A percentile compares a stretch with the other conserved stretches of the same genome.
Evolutionary conservation across 1,140 invertebrate genomes (phyloP).

Genomic region (Battus philenor): DNA sequence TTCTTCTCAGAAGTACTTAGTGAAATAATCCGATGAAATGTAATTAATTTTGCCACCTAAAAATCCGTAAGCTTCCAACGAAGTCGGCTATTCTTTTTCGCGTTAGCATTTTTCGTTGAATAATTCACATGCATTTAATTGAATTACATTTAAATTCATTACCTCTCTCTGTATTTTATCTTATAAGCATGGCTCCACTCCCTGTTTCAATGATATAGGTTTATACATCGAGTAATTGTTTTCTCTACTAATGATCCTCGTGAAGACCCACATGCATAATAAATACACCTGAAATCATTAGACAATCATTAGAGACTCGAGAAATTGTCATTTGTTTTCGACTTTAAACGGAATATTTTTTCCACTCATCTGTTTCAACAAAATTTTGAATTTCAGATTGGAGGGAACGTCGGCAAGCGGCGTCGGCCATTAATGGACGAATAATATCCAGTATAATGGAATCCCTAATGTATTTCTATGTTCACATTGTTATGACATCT

Average conservation of each 20-base stretch:
- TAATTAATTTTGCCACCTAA: slow-evolving; percentile 44
- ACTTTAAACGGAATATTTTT: slow-evolving; percentile 47
- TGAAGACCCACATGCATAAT: too few species aligned
- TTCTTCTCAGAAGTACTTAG: too few species aligned
- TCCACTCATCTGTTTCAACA: slow-evolving; percentile 61
- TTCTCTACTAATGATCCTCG: too few species aligned
- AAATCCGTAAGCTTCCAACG: slow-evolving; percentile 34
- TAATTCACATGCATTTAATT: slow-evolving; percentile 71
- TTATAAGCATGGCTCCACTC: slow-evolving; percentile 30
- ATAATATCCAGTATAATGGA: slow-evolving; percentile 58
- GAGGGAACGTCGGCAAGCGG: slow-evolving; percentile 25
- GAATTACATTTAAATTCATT: slow-evolving; percentile 71
- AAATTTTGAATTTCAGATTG: slow-evolving; percentile 64
- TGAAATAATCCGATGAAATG: too few species aligned
- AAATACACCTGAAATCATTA: too few species aligned
- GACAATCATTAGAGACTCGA: too few species aligned
- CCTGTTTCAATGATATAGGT: slow-evolving; percentile 20
- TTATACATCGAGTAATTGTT: too few species aligned
- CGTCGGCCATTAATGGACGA: slow-evolving; percentile 53
- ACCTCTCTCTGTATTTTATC: slow-evolving; percentile 27
- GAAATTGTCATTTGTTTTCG: slow-evolving; percentile 4
- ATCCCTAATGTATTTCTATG: slow-evolving; percentile 43
- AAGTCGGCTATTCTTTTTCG: slow-evolving; percentile 56
- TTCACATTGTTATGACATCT: slow-evolving; percentile 42
- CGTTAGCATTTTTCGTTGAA: slow-evolving; percentile 58